phyloP scores from a whole-genome alignment of 2,113 vertebrate species.

The Takifugu bimaculatus region DNA sequence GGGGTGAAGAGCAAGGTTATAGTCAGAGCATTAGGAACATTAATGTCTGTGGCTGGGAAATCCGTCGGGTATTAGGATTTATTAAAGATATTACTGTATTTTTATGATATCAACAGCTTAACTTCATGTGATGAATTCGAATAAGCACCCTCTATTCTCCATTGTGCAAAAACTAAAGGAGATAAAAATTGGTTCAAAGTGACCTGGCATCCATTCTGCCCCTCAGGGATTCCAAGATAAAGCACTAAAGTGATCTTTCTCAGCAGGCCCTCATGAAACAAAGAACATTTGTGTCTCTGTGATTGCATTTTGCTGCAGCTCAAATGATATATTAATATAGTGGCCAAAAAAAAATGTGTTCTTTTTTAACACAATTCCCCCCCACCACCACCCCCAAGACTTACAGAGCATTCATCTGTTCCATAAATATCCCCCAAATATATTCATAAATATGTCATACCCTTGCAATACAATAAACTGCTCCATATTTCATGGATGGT shows the following conservation, averaged over 20 bases:
- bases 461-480: conserved; percentile 75
- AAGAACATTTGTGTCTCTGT: conserved; percentile 72
- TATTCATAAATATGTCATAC: conserved; percentile 76
- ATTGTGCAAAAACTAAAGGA: conserved; percentile 64
- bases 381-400: conserved; percentile 48
- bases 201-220: conserved; percentile 58
- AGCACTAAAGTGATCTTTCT: conserved; percentile 73
- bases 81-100: conserved; percentile 60
- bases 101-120: conserved; percentile 61
- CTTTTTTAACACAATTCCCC: conserved; percentile 72
- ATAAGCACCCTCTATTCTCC: conserved; percentile 57
- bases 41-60: conserved; percentile 21
- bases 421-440: conserved; percentile 75
- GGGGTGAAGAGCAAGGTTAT: conserved; percentile 37
- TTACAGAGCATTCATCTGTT: conserved; percentile 74
- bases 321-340: conserved; percentile 76
- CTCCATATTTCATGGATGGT: conserved; percentile 69
- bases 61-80: conserved; percentile 45
- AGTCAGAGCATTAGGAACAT: conserved; percentile 42
- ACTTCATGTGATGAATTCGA: conserved; percentile 60
- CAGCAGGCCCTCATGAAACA: conserved; percentile 67
- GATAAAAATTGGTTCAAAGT: conserved; percentile 72
- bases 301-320: conserved; percentile 71
- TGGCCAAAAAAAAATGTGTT: conserved; percentile 67
- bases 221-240: conserved; percentile 62